These are phyloP conservation scores for Phenacoccus solenopsis DNA, from an alignment of 1,140 invertebrate genomes.

Conservation along the genomic window DNA sequence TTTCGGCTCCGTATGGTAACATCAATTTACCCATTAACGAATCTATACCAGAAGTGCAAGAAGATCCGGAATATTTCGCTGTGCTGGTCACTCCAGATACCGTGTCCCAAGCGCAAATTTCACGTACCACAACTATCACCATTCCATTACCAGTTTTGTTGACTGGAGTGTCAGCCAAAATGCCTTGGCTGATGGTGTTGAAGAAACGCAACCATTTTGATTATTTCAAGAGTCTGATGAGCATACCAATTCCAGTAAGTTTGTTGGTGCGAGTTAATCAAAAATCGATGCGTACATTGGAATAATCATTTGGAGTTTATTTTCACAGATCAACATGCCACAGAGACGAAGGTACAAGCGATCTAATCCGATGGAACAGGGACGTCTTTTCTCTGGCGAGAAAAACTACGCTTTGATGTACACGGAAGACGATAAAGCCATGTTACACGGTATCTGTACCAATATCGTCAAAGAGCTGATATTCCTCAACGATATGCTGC, in stretches of 20 bases:
- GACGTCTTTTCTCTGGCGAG: not conserved
- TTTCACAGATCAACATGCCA: too few relatives aligned
- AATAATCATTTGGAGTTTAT: too few relatives aligned
- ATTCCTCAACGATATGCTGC: not conserved
- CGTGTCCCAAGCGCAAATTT: not conserved
- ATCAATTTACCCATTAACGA: not conserved
- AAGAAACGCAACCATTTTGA: slow-evolving; percentile 7
- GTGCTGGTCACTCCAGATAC: slow-evolving; percentile 20
- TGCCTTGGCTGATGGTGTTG: slow-evolving; percentile 20
- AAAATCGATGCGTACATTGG: too few relatives aligned
- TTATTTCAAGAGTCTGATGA: not conserved
- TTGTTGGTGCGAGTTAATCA: too few relatives aligned
- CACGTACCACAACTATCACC: not conserved
- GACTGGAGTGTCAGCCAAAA: not conserved
- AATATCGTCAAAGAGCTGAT: not conserved
- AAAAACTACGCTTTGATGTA: not conserved
- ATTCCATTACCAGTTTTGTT: slow-evolving; percentile 12
- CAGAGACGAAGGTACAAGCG: not conserved
- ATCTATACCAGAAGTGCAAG: not conserved
- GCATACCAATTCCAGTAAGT: not conserved
- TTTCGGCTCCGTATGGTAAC: not conserved
- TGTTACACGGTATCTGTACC: not conserved
- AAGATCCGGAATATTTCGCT: slow-evolving; percentile 19
- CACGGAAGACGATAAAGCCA: not conserved
- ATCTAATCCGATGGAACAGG: not conserved